Base-by-base conservation (phyloP, 2,888 invertebrate genomes). In the Limulus polyphemus region DNA sequence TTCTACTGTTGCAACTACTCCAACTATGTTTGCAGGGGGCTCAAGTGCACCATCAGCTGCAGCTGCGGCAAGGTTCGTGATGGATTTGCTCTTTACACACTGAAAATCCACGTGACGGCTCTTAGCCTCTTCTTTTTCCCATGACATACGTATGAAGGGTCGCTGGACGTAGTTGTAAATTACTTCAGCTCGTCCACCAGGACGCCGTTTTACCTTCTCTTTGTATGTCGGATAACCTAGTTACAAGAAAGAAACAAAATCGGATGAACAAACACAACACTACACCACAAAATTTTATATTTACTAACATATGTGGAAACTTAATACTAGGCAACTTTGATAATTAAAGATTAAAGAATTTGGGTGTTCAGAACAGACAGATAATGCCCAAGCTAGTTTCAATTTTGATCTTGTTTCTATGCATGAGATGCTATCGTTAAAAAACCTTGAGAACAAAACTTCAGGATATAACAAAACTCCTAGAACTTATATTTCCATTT, bases 101-200 rank as follows among this genome's bases (percentile, higher is more conserved):
- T 98, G 92, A 67, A 98, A 99, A 77, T 99, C 99, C 0, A 99
- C 99, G 75, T 99, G 99, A 1, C 99, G 84, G 73, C 93, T 94
- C 75, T 97, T 95, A 0, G 97, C 98, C 73, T 99, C 99, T 74
- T 99, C 99, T 73, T 99, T 99, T 76, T 99, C 99, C 99, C 99
- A 99, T 0, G 94, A 94, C 90, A 94, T 93, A 74, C 97, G 94
- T 60, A 99, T 90, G 77, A 99, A 99, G 0, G 99, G 99, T 1
- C 99, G 82, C 75, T 99, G 99, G 0, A 99, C 98, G 77, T 99
- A 99, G 79, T 98, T 99, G 80, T 99, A 99, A 69, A 99, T 97
- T 2, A 98, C 92, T 79, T 99, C 98, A 0, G 95, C 89, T 5
- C 95, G 81, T 0, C 93, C 93, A 1, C 97, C 97, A 0, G 95